Percentiles rank a stretch among this genome's conserved stretches.
Conservation (phyloP, 53 echinoderm and acorn worm genomes). For the Glandiceps talaboti region DNA sequence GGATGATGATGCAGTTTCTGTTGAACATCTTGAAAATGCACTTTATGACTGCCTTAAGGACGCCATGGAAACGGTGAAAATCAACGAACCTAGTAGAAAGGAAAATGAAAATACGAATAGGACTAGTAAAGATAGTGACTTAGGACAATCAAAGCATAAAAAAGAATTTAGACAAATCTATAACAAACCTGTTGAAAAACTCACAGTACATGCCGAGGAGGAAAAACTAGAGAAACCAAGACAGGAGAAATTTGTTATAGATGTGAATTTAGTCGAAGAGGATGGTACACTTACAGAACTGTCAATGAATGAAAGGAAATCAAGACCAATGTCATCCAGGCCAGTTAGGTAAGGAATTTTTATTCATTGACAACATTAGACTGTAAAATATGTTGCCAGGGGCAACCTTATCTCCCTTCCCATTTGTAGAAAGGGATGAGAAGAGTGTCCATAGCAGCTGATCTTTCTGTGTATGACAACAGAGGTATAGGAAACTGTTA, state of each 20-base stretch:
- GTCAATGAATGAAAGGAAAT: background rate
- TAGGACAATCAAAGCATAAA: background rate
- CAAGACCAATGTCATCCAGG: constrained; percentile 9
- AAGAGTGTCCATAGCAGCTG: no score
- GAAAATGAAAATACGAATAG: constrained; percentile 10
- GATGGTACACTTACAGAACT: background rate
- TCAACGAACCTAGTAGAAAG: constrained; percentile 14
- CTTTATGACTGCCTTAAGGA: constrained; percentile 73
- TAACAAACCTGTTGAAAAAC: background rate
- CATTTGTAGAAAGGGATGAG: no score
- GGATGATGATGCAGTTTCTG: constrained; percentile 1
- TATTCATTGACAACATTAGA: no score
- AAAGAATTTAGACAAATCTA: no score
- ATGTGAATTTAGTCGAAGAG: background rate
- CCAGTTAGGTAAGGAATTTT: no score
- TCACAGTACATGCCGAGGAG: no score
- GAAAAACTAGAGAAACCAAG: background rate
- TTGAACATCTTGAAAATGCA: constrained; percentile 15
- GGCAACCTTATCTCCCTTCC: no score
- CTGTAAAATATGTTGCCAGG: no score
- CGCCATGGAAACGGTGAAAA: constrained; percentile 61
- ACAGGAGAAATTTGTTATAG: background rate
- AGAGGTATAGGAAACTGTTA: no score
- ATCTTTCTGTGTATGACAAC: no score
- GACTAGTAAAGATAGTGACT: constrained; percentile 7